Evolutionary conservation across 2,113 vertebrate genomes (phyloP).

Genomic region (Megaleporinus macrocephalus): DNA sequence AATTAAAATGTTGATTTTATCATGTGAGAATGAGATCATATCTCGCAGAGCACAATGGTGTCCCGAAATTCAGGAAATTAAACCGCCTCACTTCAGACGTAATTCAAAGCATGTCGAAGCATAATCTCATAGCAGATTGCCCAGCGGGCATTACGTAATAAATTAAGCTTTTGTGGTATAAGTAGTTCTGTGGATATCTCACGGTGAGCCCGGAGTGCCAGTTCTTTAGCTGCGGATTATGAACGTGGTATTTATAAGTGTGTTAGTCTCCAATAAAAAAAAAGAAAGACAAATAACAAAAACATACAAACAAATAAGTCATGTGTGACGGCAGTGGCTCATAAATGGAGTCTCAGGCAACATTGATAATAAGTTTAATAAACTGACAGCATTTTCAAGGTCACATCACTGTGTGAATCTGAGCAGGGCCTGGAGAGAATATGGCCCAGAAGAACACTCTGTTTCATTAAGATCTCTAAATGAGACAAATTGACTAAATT

Average conservation of each 20-base stretch:
- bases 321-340: neutral
- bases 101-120: conserved; percentile 14
- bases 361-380: neutral
- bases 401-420: neutral
- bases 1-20: conserved; percentile 16
- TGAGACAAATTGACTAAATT: neutral
- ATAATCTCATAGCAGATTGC: neutral
- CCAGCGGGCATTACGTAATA: neutral
- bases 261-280: too few relatives aligned
- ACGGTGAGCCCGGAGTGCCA: neutral
- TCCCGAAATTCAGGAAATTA: conserved; percentile 25
- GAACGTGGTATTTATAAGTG: neutral
- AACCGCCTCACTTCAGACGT: neutral
- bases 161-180: neutral
- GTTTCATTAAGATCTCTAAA: neutral
- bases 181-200: neutral
- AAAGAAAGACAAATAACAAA: too few relatives aligned
- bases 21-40: conserved; percentile 13
- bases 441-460: neutral
- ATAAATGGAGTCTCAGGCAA: neutral
- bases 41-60: conserved; percentile 7
- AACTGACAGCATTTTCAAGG: neutral
- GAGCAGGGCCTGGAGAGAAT: neutral
- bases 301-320: neutral
- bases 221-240: neutral